Evolutionary conservation across 2,888 invertebrate species (phyloP), one percentile per base, ranked within the genome.

Genomic region (Microchrysa polita): DNA sequence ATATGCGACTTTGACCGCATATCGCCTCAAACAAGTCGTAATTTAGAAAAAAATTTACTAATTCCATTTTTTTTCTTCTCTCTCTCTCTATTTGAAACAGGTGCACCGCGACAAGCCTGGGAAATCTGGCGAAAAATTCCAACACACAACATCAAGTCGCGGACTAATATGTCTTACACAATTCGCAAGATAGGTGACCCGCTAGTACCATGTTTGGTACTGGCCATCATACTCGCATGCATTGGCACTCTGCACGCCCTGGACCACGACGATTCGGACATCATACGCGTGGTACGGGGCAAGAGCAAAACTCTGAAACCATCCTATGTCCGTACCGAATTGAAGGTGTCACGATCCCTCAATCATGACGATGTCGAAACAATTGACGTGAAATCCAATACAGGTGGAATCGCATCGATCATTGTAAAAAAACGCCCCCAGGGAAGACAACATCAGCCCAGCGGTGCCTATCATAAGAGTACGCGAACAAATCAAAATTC

Each of bases 351-450:
- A 1, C 87, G 93, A 76, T 93, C 92, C 81, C 86, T 94, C 16
- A 89, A 92, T 82, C 93, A 93, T 0, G 90, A 91, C 23, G 89
- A 91, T 77, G 93, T 91, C 61, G 91, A 93, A 81, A 92, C 93
- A 44, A 84, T 94, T 55, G 92, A 90, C 80, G 92, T 94, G 0
- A 88, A 91, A 79, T 92, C 93, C 0, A 90, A 90, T 80, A 88
- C 91, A 22, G 94, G 94, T 1, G 91, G 90, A 74, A 85, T 93
- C 23, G 92, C 94, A 0, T 93, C 93, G 78, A 85, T 94, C 12
- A 91, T 93, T 57, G 92, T 93, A 5, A 92, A 92, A 82, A 88
- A 90, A 79, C 87, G 90, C 75, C 90, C 90, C 73, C 85, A 86
- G 23, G 53, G 63, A 18, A 27, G 63, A 18, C 40, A 27, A 1